Base-by-base conservation (phyloP, 1,140 invertebrate species). In the Drosophila mojavensis region DNA sequence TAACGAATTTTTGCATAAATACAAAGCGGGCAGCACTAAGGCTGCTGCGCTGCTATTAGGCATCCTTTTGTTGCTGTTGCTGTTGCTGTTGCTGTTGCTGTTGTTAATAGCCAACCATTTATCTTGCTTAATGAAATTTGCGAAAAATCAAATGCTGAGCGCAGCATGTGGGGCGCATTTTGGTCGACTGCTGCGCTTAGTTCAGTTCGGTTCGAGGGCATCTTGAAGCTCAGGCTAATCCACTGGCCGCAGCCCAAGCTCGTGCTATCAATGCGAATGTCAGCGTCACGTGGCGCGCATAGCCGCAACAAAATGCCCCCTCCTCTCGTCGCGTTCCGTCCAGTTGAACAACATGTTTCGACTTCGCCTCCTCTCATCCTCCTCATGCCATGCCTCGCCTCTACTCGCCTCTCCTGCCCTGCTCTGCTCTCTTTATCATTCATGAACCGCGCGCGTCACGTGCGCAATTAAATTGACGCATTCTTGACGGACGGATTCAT, bases 91-190 rank as follows among this genome's bases (percentile, higher is more conserved):
- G 67, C 64, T 79, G 71, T 53, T 79, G 70, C 65, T 61, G 53
- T 73, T 64, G 65, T 80, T 90, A 91, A 91, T 91, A 81, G 86
- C 62, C 66, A 65, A 79, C 77, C 90, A 91, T 91, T 91, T 90
- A 91, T 91, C 86, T 91, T 78, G 83, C 81, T 91, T 91, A 91
- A 91, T 91, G 90, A 91, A 91, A 91, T 91, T 91, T 86, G 80
- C 85, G 55, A 78, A 78, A 78, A 78, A 78, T 83, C 79, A 77
- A 82, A 85, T 69, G 65, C 47, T 43, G 36, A 60, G 30, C 54
- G 54, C 45, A 51, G 59, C 71, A 58, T 67, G 69, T 67, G 20
- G 79, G 61, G 28, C 28, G 28, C 28, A 30, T 30, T 30, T 30
- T 2, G 20, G 20, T 24, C 20, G 20, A 24, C 20, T 1, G 20